These are phyloP conservation scores for Tortricodes alternella DNA, from an alignment of 2,888 invertebrate species.

Conservation along the genomic window DNA sequence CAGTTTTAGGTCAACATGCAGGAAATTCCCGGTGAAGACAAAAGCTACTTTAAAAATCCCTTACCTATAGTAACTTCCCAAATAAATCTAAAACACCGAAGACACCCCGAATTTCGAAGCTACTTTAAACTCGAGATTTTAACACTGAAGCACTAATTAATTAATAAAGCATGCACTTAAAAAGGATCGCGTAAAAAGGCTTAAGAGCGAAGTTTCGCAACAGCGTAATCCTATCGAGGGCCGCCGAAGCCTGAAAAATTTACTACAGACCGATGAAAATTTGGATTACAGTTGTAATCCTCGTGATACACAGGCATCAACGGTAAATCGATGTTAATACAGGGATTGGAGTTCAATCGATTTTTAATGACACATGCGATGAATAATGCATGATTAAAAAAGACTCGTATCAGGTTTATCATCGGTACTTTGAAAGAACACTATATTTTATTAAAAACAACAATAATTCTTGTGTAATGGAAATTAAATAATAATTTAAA, in stretches of 20 bases:
- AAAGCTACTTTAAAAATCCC: constrained; percentile 24
- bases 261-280: constrained; percentile 53
- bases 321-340: constrained; percentile 40
- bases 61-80: constrained; percentile 29
- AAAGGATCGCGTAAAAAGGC: constrained; percentile 61
- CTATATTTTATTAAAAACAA: too few relatives aligned
- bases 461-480: too few relatives aligned
- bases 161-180: constrained; percentile 72
- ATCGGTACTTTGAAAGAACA: too few relatives aligned
- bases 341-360: constrained; percentile 41
- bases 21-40: too few relatives aligned
- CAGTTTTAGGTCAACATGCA: too few relatives aligned
- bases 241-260: constrained; percentile 57
- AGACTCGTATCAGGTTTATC: too few relatives aligned
- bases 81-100: constrained; percentile 35
- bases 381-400: constrained; percentile 18
- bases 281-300: constrained; percentile 64
- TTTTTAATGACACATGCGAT: constrained; percentile 49
- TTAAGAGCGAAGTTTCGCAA: constrained; percentile 62
- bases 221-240: constrained; percentile 56
- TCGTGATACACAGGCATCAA: constrained; percentile 52
- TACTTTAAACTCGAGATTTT: constrained; percentile 52
- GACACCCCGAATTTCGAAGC: constrained; percentile 43
- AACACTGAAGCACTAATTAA: constrained; percentile 62
- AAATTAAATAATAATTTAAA: too few relatives aligned